phyloP scores from a whole-genome alignment of 64 coral and sea anemone species.

The Porites australiensis region DNA sequence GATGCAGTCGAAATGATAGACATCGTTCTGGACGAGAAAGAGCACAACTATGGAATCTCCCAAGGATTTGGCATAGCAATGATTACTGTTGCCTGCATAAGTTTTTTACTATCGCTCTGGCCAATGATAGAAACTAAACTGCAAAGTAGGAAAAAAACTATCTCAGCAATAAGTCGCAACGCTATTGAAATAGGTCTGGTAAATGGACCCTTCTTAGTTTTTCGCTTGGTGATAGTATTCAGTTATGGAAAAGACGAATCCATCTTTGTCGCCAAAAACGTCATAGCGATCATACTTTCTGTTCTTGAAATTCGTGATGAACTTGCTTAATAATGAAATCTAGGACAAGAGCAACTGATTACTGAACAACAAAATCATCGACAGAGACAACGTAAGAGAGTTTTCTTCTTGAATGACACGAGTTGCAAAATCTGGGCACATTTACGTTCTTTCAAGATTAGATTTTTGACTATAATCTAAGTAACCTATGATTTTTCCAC shows the following conservation, averaged over 20 bases:
- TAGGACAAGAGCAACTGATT: too few species aligned
- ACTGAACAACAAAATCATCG: too few species aligned
- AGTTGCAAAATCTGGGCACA: too few species aligned
- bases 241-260: conserved; percentile 27
- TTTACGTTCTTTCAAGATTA: too few species aligned
- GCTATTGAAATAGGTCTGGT: conserved; percentile 36
- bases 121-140: conserved; percentile 46
- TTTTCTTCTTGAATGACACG: too few species aligned
- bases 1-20: conserved; percentile 59
- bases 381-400: too few species aligned
- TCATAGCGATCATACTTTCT: too few species aligned
- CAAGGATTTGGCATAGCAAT: conserved; percentile 9
- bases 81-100: conserved; percentile 32
- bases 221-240: conserved; percentile 45
- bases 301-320: too few species aligned
- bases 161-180: background rate
- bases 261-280: conserved; percentile 71
- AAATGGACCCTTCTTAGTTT: conserved; percentile 52
- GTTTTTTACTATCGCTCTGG: conserved; percentile 8
- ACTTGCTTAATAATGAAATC: too few species aligned
- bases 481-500: too few species aligned
- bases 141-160: background rate
- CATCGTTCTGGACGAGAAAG: conserved; percentile 40
- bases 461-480: too few species aligned
- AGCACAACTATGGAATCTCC: background rate